phyloP scores from a whole-genome alignment of 2,113 vertebrate species.

The Prunella fulvescens region DNA sequence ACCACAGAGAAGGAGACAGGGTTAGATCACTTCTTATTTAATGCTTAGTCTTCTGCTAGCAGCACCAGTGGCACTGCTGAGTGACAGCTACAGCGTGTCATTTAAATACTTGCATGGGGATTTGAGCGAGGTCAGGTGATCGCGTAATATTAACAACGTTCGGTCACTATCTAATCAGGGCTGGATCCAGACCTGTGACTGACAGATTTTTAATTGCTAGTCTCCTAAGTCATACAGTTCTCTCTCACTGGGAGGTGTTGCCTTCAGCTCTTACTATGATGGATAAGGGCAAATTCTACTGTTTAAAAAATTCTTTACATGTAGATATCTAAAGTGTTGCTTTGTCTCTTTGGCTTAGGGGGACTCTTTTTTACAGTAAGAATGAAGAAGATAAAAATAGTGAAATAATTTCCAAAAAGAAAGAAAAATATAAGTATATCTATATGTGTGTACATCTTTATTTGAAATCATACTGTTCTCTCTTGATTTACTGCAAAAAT shows the following conservation, averaged over 20 bases:
- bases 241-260: slow-evolving; percentile 26
- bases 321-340: neutral
- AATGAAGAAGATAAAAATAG: neutral
- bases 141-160: neutral
- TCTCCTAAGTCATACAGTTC: slow-evolving; percentile 4
- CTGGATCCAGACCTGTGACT: slow-evolving; percentile 38
- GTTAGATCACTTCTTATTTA: neutral
- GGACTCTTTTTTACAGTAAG: neutral
- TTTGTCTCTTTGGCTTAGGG: neutral
- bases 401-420: neutral
- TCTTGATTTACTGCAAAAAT: slow-evolving; percentile 46
- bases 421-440: neutral
- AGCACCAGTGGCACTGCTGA: neutral
- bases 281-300: slow-evolving; percentile 16
- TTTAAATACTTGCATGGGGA: slow-evolving; percentile 1
- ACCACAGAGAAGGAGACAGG: neutral
- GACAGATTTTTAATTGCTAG: slow-evolving; percentile 61
- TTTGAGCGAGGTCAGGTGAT: neutral
- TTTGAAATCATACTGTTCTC: neutral
- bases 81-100: neutral
- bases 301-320: neutral
- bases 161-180: slow-evolving; percentile 20
- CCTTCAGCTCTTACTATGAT: slow-evolving; percentile 15
- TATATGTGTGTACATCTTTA: neutral
- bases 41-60: neutral